Evolutionary conservation across 2,797 vertebrate genomes (phyloP), one percentile per base, ranked within the genome.

Genomic region (Neopelma chrysocephalum): DNA sequence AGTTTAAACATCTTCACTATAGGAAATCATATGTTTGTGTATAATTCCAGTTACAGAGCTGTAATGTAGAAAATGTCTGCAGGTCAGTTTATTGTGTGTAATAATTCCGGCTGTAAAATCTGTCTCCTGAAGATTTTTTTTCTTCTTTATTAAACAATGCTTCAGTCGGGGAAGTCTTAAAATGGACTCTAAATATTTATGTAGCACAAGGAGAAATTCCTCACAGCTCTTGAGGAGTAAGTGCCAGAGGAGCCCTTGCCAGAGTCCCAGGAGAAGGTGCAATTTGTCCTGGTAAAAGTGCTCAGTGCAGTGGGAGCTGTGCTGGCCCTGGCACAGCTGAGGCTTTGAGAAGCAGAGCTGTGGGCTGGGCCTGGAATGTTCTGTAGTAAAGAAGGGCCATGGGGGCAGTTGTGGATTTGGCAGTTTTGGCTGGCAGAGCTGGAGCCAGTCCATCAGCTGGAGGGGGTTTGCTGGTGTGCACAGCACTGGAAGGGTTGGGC

Each of bases 1-100:
- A 77, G 48, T 87, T 96, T 92, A 95, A 96, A 97, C 90, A 94
- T 75, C 79, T 93, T 94, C 56, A 64, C 22, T 32, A 3, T 75
- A 68, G 93, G 91, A 95, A 90, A n/a, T 34, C 51, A 72, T 27
- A 4, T 53, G 77, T 82, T 93, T 95, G 82, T 90, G 65, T 94
- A 82, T 95, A 85, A 94, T 82, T 82, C 34, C 47, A 36, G 42
- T 60, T 88, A 53, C 23, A 81, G 56, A 64, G 72, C 47, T 82
- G 53, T 86, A 78, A 20, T 43, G 48, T 21, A 91, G 82, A 45
- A 69, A 61, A 50, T 14, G 81, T 60, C 87, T 73, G 68, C 57
- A 50, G 90, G 91, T 90, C 83, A 51, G 40, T 81, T 90, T 70
- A 90, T 70, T 78, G 60, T 73, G 45, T 22, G 15, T 77, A 68